These are phyloP conservation scores for Lordiphosa clarofinis DNA, from an alignment of 1,140 invertebrate genomes.

Conservation along the genomic window DNA sequence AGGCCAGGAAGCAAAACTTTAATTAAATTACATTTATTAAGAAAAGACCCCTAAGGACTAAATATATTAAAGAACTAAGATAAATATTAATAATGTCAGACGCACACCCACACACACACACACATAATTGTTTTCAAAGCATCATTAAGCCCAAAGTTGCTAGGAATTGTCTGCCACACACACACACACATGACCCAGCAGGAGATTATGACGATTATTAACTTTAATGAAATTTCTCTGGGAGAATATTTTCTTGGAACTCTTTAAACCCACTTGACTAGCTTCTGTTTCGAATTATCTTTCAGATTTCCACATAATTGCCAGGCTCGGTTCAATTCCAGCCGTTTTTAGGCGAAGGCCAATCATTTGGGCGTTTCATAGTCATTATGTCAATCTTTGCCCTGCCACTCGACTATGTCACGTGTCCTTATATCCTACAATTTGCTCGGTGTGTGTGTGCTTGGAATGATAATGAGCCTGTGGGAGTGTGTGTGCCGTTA, in stretches of 20 bases:
- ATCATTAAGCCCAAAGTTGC: constrained; percentile 58
- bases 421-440: constrained; percentile 28
- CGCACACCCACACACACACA: constrained; percentile 20
- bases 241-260: constrained; percentile 15
- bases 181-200: constrained; percentile 30
- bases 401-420: constrained; percentile 24
- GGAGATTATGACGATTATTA: constrained; percentile 62
- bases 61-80: constrained; percentile 31
- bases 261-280: constrained; percentile 60
- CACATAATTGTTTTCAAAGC: constrained; percentile 70
- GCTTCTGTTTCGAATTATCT: constrained; percentile 45
- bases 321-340: constrained; percentile 2
- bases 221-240: constrained; percentile 45
- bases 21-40: constrained; percentile 45
- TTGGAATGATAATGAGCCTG: constrained; percentile 22
- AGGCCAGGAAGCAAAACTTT: constrained; percentile 26
- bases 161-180: constrained; percentile 8
- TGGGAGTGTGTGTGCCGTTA: constrained; percentile 38
- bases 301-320: constrained; percentile 37
- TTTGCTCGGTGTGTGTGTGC: constrained; percentile 25
- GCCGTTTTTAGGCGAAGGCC: constrained; percentile 34
- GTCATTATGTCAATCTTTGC: constrained; percentile 33
- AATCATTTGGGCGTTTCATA: constrained; percentile 70
- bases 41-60: constrained; percentile 20
- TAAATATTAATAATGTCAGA: constrained; percentile 66